Base-by-base conservation (phyloP, 1,140 invertebrate genomes). In the Microplitis demolitor region DNA sequence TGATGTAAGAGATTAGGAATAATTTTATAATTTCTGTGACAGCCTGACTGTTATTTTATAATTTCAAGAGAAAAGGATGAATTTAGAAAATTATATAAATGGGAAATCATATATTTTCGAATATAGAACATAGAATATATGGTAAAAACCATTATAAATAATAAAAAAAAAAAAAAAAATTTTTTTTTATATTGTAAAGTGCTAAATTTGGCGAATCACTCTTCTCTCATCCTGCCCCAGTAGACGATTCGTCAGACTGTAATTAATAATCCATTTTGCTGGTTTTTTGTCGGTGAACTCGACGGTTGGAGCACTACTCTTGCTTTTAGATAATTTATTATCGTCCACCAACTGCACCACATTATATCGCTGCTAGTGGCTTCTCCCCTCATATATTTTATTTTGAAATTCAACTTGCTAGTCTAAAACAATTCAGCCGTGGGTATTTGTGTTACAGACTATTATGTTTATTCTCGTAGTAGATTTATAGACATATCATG, bases 191-290 rank as follows among this genome's bases (percentile, higher is more conserved):
- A 45, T 45, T 6, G 6, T 11, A 45, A 45, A 45, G 39, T 45
- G 39, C 39, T 45, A 45, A 45, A 45, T 45, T 45, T 11, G 39
- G 39, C 39, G 39, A 45, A 45, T 45, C 39, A 45, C 39, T 45
- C 39, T 58, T 9, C 14, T 24, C 24, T 31, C 24, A 24, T 58
- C 56, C 24, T 31, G 16, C 56, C 24, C 14, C 24, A 58, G 24
- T 9, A 24, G 24, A 58, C n/a, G 71, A 9, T 56, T 62, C 60
- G 60, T 64, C 67, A 81, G 82, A 81, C 81, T 73, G 82, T 81
- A 84, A 87, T 87, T 85, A 87, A 87, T 87, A 85, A 85, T 82
- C 84, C 82, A 87, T 87, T 83, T 82, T 76, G 73, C 56, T 66
- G 54, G 73, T 84, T 85, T 69, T 62, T 61, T 69, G 64, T n/a